A percentile compares a stretch with the other conserved stretches of the same genome.
phyloP scores from a whole-genome alignment of 2,888 invertebrate genomes.

The Archips xylosteana region DNA sequence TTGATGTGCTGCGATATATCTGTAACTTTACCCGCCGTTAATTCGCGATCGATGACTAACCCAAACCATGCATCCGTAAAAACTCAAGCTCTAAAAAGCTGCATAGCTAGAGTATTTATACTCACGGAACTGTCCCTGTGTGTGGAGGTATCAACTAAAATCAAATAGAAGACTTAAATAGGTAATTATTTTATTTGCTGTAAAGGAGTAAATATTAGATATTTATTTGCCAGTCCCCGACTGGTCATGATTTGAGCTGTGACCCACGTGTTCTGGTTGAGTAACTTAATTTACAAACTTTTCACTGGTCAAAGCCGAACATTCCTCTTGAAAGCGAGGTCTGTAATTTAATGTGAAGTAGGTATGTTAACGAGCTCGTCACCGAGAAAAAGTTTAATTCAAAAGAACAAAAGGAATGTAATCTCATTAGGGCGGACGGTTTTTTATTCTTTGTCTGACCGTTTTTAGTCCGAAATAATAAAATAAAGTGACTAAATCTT shows the following conservation, averaged over 20 bases:
- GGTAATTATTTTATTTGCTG: too few relatives aligned
- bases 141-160: too few relatives aligned
- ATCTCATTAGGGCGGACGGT: constrained; percentile 1
- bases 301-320: neutral
- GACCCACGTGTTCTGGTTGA: neutral
- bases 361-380: constrained; percentile 11
- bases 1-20: constrained; percentile 5
- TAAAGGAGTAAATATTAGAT: too few relatives aligned
- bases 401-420: constrained; percentile 8
- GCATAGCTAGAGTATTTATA: neutral
- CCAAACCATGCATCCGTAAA: neutral
- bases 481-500: neutral
- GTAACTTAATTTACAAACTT: neutral
- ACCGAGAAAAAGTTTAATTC: constrained; percentile 17
- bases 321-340: neutral
- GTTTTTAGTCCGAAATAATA: neutral
- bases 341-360: neutral
- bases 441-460: neutral
- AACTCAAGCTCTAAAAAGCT: neutral
- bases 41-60: neutral
- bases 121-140: neutral
- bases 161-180: too few relatives aligned
- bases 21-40: neutral
- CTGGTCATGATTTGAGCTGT: too few relatives aligned
- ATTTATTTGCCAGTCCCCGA: too few relatives aligned